Percentiles rank a stretch among this genome's conserved stretches.
Conservation (phyloP, 2,113 vertebrate species). For the Microcebus griseorufus region DNA sequence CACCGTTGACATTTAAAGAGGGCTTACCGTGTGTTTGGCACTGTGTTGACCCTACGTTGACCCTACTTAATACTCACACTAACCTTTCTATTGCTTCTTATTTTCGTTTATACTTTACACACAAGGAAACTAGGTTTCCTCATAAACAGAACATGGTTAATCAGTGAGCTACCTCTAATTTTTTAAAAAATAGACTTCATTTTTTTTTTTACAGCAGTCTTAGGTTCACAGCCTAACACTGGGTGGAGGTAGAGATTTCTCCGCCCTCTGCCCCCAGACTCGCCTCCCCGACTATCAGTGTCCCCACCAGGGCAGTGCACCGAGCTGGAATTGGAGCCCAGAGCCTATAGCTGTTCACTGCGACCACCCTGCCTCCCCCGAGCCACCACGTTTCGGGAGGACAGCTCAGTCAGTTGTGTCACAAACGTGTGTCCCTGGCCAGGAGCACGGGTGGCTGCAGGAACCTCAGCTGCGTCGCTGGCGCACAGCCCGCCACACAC, state of each 20-base stretch:
- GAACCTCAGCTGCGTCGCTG: not conserved
- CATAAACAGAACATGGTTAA: not conserved
- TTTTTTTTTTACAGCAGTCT: not conserved
- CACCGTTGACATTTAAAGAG: not conserved
- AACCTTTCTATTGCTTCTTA: not conserved
- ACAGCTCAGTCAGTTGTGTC: too few relatives aligned
- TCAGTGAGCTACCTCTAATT: not conserved
- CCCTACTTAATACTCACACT: not conserved
- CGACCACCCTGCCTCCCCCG: accelerated
- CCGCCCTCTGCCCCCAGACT: accelerated
- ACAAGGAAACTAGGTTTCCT: not conserved
- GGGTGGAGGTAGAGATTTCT: not conserved
- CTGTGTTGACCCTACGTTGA: too few relatives aligned
- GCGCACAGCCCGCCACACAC: not conserved
- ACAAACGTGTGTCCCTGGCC: not conserved
- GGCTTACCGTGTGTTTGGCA: not conserved
- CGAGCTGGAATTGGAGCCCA: not conserved
- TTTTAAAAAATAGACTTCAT: not conserved
- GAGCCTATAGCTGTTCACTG: not conserved
- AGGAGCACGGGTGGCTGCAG: not conserved
- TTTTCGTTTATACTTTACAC: not conserved
- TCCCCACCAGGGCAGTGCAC: too few relatives aligned
- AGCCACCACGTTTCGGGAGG: not conserved
- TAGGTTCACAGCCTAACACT: not conserved
- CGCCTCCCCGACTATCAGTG: accelerated